phyloP scores from a whole-genome alignment of 2,888 invertebrate species.

The Chloroclysta siterata region DNA sequence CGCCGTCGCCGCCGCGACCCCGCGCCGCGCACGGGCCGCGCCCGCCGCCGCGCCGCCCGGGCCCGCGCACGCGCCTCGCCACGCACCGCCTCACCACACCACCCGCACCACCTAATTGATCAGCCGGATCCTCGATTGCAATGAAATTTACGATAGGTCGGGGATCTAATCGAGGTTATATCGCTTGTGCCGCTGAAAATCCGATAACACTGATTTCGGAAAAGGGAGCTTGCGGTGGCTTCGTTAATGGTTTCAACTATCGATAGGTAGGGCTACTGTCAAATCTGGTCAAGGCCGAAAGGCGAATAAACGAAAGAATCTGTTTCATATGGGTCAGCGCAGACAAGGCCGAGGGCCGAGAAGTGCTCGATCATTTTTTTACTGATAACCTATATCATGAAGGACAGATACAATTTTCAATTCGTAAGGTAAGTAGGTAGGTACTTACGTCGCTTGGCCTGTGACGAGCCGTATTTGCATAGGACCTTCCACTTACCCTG shows the following conservation, averaged over 20 bases:
- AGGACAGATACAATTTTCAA: not conserved
- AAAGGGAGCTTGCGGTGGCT: conserved; percentile 23
- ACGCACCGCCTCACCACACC: conserved; percentile 42
- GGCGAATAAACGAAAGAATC: conserved; percentile 16
- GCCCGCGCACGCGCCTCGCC: conserved; percentile 44
- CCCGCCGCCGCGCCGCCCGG: conserved; percentile 47
- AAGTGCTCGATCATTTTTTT: not conserved
- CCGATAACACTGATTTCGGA: conserved; percentile 58
- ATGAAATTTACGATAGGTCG: conserved; percentile 82
- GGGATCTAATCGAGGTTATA: conserved; percentile 78
- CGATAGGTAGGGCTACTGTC: not conserved
- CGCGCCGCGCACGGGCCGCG: conserved; percentile 61
- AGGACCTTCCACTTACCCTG: not conserved
- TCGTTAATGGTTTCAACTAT: conserved; percentile 8
- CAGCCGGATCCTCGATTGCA: conserved; percentile 80
- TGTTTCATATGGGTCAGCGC: not conserved
- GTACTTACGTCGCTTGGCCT: too few relatives aligned
- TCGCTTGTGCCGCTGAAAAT: conserved; percentile 56
- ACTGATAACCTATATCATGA: not conserved
- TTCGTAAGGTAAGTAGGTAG: not conserved
- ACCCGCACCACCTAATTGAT: conserved; percentile 67
- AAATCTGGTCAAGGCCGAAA: conserved; percentile 22
- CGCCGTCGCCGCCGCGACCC: conserved; percentile 57
- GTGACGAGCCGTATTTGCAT: not conserved
- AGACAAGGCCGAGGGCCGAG: not conserved